Evolutionary conservation across 2,888 invertebrate species (phyloP).

Genomic region (Macaria liturata): DNA sequence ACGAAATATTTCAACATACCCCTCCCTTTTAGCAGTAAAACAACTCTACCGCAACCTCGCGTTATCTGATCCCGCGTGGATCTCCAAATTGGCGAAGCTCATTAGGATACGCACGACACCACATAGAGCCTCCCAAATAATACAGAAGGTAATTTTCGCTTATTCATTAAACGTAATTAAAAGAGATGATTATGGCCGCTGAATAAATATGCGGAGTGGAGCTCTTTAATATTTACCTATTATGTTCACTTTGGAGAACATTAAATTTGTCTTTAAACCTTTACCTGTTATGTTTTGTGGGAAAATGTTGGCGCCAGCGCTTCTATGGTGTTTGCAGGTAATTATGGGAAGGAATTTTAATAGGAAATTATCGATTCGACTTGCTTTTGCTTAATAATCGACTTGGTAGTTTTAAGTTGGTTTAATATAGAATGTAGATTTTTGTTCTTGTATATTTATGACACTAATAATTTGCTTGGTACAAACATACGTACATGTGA

Average conservation of each 20-base stretch:
- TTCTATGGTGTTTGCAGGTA: not conserved
- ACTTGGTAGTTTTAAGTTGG: too few relatives aligned
- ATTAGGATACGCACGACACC: conserved; percentile 70
- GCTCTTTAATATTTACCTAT: conserved; percentile 26
- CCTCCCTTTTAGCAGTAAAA: too few relatives aligned
- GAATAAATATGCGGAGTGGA: conserved; percentile 60
- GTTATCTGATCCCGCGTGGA: conserved; percentile 1
- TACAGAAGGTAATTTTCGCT: conserved; percentile 81
- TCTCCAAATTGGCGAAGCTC: conserved; percentile 69
- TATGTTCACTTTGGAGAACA: conserved; percentile 7
- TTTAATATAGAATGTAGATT: too few relatives aligned
- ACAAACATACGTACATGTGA: too few relatives aligned
- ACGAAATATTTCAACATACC: too few relatives aligned
- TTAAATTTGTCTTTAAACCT: not conserved
- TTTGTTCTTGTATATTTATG: too few relatives aligned
- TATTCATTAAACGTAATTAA: conserved; percentile 81
- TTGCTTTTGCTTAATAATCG: too few relatives aligned
- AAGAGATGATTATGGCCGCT: conserved; percentile 66
- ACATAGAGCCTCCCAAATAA: conserved; percentile 71
- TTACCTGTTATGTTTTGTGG: not conserved
- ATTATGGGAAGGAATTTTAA: not conserved
- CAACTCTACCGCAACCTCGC: too few relatives aligned
- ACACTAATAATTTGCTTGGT: too few relatives aligned
- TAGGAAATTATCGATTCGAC: not conserved
- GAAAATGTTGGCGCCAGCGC: conserved; percentile 1